These are phyloP conservation scores for Eledone cirrhosa DNA, from an alignment of 2,888 invertebrate genomes.

Conservation along the genomic window DNA sequence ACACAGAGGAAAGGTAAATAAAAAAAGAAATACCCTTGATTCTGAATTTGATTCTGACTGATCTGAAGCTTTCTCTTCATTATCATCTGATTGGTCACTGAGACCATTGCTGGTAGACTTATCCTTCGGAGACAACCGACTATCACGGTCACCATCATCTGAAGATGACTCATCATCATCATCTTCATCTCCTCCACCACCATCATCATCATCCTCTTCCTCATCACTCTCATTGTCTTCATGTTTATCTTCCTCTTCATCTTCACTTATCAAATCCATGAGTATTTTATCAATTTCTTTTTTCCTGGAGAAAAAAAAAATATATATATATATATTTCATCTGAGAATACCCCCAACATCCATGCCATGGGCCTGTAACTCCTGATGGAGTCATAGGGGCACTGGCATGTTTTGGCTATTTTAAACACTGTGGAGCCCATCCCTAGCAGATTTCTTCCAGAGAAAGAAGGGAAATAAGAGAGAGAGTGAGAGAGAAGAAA, in stretches of 20 bases:
- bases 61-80: conserved; percentile 7
- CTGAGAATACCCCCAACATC: no score
- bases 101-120: conserved; percentile 22
- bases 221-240: conserved; percentile 39
- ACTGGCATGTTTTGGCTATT: no score
- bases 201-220: conserved; percentile 28
- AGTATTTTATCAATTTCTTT: conserved; percentile 88
- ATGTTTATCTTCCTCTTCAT: conserved; percentile 38
- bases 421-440: no score
- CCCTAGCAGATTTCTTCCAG: no score
- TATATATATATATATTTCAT: neutral
- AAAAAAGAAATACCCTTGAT: neutral
- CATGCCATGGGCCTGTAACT: no score
- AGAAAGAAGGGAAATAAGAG: no score
- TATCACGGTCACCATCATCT: neutral
- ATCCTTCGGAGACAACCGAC: neutral
- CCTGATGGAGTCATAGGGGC: no score
- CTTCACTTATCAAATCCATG: conserved; percentile 75
- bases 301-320: conserved; percentile 72
- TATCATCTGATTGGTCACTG: conserved; percentile 26
- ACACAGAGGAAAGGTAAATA: no score
- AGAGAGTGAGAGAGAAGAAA: no score
- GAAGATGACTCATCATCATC: neutral
- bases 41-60: conserved; percentile 16
- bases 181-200: neutral